Percentiles rank a stretch among this genome's conserved stretches.
These are phyloP conservation scores for Eleginops maclovinus DNA, from an alignment of 2,113 vertebrate species.

Conservation along the genomic window DNA sequence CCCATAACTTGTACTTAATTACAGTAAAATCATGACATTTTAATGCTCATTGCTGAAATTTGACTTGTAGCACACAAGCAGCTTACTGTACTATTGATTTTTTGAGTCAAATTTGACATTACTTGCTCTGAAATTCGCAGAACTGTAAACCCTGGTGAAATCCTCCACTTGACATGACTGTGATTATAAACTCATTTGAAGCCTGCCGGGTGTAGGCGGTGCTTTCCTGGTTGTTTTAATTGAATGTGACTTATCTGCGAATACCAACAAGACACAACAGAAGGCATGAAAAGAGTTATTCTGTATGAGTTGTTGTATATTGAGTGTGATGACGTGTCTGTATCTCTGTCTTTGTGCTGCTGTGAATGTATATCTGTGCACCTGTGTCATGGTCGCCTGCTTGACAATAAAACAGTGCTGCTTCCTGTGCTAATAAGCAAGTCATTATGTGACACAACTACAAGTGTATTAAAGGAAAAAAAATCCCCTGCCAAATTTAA, in stretches of 20 bases:
- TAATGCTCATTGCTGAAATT: conserved; percentile 18
- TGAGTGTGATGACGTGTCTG: conserved; percentile 1
- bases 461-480: conserved; percentile 2
- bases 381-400: conserved; percentile 3
- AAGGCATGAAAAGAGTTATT: conserved; percentile 10
- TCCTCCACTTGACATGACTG: conserved; percentile 25
- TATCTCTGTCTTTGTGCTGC: not conserved
- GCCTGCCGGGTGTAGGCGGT: conserved; percentile 20
- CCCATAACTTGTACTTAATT: not conserved
- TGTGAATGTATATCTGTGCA: not conserved
- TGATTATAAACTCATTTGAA: conserved; percentile 40
- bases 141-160: conserved; percentile 9
- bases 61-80: not conserved
- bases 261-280: conserved; percentile 33
- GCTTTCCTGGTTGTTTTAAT: conserved; percentile 46
- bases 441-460: conserved; percentile 8
- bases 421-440: not conserved
- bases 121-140: not conserved
- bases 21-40: not conserved
- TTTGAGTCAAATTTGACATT: not conserved
- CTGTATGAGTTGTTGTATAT: not conserved
- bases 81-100: not conserved
- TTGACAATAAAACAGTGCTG: not conserved
- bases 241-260: conserved; percentile 44
- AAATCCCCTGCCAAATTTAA: not conserved